Evolutionary conservation across 2,888 invertebrate species (phyloP).

Genomic region (Platynereis dumerilii): DNA sequence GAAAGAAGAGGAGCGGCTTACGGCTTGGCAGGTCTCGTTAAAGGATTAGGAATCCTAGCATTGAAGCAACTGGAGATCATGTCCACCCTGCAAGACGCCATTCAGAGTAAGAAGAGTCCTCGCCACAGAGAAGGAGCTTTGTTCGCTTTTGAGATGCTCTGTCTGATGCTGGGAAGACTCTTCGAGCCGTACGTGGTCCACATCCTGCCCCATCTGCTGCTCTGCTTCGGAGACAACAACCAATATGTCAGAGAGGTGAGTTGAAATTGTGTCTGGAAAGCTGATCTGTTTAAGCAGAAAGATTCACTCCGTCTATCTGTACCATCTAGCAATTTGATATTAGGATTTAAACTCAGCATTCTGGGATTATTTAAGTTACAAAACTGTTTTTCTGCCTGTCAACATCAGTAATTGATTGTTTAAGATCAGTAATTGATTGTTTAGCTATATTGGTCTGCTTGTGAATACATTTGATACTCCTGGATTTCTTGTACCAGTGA

Average conservation of each 20-base stretch:
- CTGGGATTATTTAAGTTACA: too few relatives aligned
- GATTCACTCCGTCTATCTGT: too few relatives aligned
- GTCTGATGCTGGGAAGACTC: conserved; percentile 89
- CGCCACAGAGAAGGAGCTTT: conserved; percentile 92
- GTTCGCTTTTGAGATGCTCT: conserved; percentile 97
- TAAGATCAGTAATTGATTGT: too few relatives aligned
- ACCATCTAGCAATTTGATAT: too few relatives aligned
- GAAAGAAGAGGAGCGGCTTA: conserved; percentile 84
- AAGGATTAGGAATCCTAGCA: conserved; percentile 94
- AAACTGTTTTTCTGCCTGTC: too few relatives aligned
- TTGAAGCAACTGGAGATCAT: conserved; percentile 95
- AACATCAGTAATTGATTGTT: too few relatives aligned
- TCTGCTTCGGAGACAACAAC: conserved; percentile 95
- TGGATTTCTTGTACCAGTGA: too few relatives aligned
- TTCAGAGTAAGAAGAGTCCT: conserved; percentile 96
- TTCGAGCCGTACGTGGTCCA: conserved; percentile 99
- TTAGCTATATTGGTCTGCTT: too few relatives aligned
- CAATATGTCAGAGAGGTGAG: conserved; percentile 82
- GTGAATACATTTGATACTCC: too few relatives aligned
- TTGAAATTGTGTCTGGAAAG: too few relatives aligned
- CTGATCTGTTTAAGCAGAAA: too few relatives aligned
- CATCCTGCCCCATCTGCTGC: conserved; percentile 89
- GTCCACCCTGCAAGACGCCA: conserved; percentile 88
- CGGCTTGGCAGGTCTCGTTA: conserved; percentile 92
- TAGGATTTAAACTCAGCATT: too few relatives aligned